Conservation (phyloP, 2,888 invertebrate genomes). For the Sinotaia quadrata region DNA sequence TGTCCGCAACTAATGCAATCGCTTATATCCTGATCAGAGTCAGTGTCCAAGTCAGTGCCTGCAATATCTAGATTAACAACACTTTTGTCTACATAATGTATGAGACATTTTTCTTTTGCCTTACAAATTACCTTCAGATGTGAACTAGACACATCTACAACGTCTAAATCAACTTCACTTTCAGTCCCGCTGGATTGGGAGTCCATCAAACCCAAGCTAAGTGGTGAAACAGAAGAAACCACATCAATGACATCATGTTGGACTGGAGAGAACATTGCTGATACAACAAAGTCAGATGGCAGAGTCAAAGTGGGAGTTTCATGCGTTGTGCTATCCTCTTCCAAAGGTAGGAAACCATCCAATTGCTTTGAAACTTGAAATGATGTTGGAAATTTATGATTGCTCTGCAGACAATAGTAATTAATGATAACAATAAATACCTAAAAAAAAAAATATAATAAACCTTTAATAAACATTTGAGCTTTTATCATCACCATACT, state of each 20-base stretch:
- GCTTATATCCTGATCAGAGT: background rate
- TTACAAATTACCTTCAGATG: constrained; percentile 43
- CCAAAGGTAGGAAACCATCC: no score
- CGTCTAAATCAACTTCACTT: constrained; percentile 42
- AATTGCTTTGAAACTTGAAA: no score
- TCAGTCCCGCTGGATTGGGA: constrained; percentile 30
- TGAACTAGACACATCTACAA: constrained; percentile 46
- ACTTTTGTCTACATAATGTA: background rate
- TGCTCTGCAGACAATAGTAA: no score
- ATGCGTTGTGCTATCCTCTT: no score
- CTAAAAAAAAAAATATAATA: no score
- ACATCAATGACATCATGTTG: background rate
- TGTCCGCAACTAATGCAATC: no score
- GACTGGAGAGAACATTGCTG: background rate
- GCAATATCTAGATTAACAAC: constrained; percentile 33
- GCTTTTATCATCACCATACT: no score
- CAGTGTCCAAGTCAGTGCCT: background rate
- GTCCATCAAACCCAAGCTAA: background rate
- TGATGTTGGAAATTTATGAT: no score
- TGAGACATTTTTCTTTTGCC: constrained; percentile 5
- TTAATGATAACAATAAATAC: no score
- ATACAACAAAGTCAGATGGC: constrained; percentile 15
- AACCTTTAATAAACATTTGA: no score
- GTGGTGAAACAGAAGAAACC: constrained; percentile 29
- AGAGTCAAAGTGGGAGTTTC: constrained; percentile 1